A percentile compares a stretch with the other conserved stretches of the same genome.
Conservation (phyloP, 2,113 vertebrate species). For the Myiozetetes cayanensis region DNA sequence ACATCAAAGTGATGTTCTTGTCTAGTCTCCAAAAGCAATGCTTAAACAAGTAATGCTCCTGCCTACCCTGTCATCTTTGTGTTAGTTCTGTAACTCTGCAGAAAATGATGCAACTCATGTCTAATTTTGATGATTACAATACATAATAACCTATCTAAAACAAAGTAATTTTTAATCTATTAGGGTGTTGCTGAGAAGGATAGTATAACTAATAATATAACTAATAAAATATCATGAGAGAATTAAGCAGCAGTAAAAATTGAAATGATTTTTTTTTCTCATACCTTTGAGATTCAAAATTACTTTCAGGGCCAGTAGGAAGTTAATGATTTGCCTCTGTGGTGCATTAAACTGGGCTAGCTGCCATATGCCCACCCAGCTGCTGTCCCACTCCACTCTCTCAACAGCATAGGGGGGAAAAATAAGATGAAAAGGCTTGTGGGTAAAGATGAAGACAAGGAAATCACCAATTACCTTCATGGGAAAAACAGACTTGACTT, state of each 20-base stretch:
- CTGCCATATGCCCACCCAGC: neutral
- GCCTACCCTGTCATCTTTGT: neutral
- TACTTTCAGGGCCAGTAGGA: neutral
- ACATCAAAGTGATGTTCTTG: conserved; percentile 9
- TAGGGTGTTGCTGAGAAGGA: neutral
- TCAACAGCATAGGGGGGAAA: neutral
- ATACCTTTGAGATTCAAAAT: neutral
- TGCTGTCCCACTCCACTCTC: neutral
- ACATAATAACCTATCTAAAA: neutral
- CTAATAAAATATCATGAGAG: neutral
- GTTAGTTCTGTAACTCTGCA: neutral
- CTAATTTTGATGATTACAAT: neutral
- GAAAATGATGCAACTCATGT: neutral
- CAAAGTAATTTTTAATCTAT: neutral
- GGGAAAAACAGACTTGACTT: neutral
- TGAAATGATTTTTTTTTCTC: neutral
- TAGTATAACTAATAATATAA: neutral
- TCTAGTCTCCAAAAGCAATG: neutral
- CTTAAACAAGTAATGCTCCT: neutral
- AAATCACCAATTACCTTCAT: neutral
- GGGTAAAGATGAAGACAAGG: neutral
- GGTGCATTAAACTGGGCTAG: neutral
- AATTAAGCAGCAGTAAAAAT: neutral
- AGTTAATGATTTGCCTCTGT: neutral
- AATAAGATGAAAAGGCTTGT: neutral